These are phyloP conservation scores for Yponomeuta malinellus DNA, from an alignment of 2,888 invertebrate species.

Conservation along the genomic window DNA sequence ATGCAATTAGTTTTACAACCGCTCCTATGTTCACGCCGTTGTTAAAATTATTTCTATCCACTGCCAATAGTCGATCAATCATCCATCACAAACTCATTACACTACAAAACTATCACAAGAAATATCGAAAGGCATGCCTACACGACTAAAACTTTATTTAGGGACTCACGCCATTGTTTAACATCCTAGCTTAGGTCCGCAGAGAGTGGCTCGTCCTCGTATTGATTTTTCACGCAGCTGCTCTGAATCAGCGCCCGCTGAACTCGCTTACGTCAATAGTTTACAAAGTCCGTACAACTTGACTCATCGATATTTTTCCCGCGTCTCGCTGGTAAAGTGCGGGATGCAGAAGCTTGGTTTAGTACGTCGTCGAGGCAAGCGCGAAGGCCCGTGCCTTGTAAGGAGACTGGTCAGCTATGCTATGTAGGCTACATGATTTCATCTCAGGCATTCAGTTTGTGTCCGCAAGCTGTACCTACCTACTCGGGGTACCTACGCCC, in stretches of 20 bases:
- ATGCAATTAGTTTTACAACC: constrained; percentile 19
- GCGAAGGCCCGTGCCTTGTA: constrained; percentile 24
- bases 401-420: constrained; percentile 22
- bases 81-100: constrained; percentile 25
- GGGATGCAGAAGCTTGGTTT: not conserved
- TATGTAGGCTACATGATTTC: constrained; percentile 13
- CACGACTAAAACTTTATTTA: not conserved
- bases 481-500: not conserved
- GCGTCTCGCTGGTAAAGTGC: not conserved
- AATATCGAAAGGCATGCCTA: not conserved
- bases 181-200: not conserved
- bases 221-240: constrained; percentile 68
- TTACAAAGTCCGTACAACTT: constrained; percentile 21
- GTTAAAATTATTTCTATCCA: constrained; percentile 43
- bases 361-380: not conserved
- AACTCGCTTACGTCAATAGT: constrained; percentile 6
- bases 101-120: constrained; percentile 22
- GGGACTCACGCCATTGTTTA: not conserved
- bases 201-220: constrained; percentile 29
- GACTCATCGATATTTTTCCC: constrained; percentile 54
- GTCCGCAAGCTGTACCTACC: constrained; percentile 15
- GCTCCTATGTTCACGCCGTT: constrained; percentile 50
- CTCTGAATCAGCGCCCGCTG: constrained; percentile 42
- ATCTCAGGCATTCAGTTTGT: constrained; percentile 20
- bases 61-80: not conserved